These are phyloP conservation scores for Trichacis sp. DNA, from an alignment of 2,888 invertebrate genomes.

Conservation along the genomic window DNA sequence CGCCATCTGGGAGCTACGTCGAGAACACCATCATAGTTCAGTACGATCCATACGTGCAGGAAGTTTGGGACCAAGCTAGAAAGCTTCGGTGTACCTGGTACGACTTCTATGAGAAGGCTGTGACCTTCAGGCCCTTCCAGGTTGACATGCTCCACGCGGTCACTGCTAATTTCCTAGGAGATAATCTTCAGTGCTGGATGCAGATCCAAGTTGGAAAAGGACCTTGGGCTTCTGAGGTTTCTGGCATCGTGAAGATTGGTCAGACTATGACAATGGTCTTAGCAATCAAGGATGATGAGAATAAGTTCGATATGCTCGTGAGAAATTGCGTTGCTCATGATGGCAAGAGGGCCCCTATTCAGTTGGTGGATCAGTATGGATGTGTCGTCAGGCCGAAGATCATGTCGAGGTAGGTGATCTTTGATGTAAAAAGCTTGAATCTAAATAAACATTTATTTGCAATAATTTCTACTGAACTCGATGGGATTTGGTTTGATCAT, in stretches of 20 bases:
- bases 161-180: conserved; percentile 94
- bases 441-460: no score
- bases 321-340: conserved; percentile 95
- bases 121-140: conserved; percentile 94
- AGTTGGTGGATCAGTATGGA: conserved; percentile 92
- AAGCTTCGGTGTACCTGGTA: conserved; percentile 95
- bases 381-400: conserved; percentile 94
- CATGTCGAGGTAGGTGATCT: conserved; percentile 77
- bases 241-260: conserved; percentile 94
- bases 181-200: conserved; percentile 97
- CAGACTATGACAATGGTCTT: conserved; percentile 98
- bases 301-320: conserved; percentile 95
- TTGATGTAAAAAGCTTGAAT: no score
- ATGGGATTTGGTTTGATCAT: no score
- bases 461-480: no score
- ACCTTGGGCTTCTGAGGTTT: conserved; percentile 97
- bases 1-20: conserved; percentile 92
- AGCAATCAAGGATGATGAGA: conserved; percentile 95
- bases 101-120: conserved; percentile 95
- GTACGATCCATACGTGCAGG: conserved; percentile 94
- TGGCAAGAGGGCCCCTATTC: conserved; percentile 92
- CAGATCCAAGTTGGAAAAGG: conserved; percentile 97
- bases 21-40: conserved; percentile 96
- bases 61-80: conserved; percentile 95
- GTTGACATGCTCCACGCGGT: conserved; percentile 96